phyloP scores from a whole-genome alignment of 2,888 invertebrate species.

The Monoplex corrugatus region DNA sequence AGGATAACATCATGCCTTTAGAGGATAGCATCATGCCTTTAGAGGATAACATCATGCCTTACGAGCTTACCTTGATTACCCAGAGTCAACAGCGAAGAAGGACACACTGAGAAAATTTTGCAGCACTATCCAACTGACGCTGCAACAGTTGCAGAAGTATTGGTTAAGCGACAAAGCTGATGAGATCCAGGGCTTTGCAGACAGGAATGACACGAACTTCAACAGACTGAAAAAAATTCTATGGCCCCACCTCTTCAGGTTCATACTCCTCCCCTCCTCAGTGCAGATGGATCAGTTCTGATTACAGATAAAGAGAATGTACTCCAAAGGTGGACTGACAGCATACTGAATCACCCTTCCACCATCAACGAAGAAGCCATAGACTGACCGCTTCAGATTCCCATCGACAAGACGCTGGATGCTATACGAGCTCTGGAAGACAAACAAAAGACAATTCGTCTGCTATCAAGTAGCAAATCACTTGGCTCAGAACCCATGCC shows the following conservation, averaged over 20 bases:
- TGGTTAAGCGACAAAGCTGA: too few relatives aligned
- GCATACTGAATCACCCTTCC: slow-evolving; percentile 46
- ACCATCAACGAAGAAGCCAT: slow-evolving; percentile 36
- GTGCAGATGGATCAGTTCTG: neutral
- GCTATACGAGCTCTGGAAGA: neutral
- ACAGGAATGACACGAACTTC: neutral
- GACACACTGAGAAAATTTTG: too few relatives aligned
- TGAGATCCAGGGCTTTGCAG: neutral
- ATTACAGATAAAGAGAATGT: slow-evolving; percentile 47
- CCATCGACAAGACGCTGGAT: neutral
- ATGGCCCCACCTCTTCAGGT: neutral
- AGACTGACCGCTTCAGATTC: slow-evolving; percentile 9
- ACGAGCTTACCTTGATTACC: too few relatives aligned
- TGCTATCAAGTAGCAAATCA: neutral
- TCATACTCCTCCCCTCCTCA: neutral
- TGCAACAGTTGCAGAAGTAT: too few relatives aligned
- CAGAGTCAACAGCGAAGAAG: too few relatives aligned
- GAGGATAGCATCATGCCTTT: too few relatives aligned
- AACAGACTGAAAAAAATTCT: neutral
- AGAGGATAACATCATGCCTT: too few relatives aligned
- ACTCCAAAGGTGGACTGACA: slow-evolving; percentile 56
- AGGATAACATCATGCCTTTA: too few relatives aligned
- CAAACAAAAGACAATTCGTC: neutral
- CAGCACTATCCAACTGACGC: too few relatives aligned
- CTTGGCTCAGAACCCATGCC: slow-evolving; percentile 54